Conservation (phyloP, 2,888 invertebrate genomes). For the Tenodera sinensis region DNA sequence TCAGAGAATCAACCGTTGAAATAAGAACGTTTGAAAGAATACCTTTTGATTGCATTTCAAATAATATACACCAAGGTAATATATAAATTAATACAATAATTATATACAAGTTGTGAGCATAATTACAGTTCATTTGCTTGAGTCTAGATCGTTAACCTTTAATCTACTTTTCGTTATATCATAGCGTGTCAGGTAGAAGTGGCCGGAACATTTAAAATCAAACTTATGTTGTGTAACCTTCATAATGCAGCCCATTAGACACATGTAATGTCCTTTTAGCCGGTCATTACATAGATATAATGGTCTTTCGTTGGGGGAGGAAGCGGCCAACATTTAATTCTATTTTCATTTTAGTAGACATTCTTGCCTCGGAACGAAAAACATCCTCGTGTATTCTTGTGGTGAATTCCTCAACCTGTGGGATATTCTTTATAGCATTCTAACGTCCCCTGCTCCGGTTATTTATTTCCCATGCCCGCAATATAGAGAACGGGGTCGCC, state of each 20-base stretch:
- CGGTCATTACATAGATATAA: background rate
- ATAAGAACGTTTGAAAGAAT: too few relatives aligned
- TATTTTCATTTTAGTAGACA: background rate
- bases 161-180: background rate
- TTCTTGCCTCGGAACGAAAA: background rate
- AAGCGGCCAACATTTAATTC: background rate
- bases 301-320: background rate
- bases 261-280: background rate
- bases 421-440: slow-evolving; percentile 16
- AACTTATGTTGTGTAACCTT: background rate
- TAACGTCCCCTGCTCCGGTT: background rate
- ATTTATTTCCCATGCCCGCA: background rate
- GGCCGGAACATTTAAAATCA: background rate
- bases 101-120: too few relatives aligned
- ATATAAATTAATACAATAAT: too few relatives aligned
- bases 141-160: background rate
- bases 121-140: too few relatives aligned
- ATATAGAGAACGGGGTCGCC: background rate
- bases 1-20: too few relatives aligned
- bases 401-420: background rate
- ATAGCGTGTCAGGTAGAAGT: background rate
- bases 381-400: background rate
- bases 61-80: too few relatives aligned
- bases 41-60: too few relatives aligned
- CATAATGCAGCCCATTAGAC: background rate